phyloP scores from a whole-genome alignment of 2,888 invertebrate genomes.

The Acleris emargana region DNA sequence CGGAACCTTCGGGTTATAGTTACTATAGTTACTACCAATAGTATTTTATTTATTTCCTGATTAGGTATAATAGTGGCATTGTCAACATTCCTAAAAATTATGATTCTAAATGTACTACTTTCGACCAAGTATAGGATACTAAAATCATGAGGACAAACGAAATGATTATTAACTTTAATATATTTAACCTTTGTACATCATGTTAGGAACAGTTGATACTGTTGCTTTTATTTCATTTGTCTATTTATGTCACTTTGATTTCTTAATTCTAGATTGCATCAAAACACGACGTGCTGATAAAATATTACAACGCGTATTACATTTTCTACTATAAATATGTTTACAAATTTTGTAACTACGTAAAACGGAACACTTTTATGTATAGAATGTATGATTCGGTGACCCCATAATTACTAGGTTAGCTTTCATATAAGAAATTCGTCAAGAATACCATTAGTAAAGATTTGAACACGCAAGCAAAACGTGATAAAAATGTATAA shows the following conservation, averaged over 20 bases:
- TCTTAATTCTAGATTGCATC: slow-evolving; percentile 49
- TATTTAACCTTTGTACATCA: slow-evolving; percentile 34
- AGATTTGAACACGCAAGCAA: slow-evolving; percentile 28
- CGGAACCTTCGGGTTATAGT: slow-evolving; percentile 15
- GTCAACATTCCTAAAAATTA: slow-evolving; percentile 19
- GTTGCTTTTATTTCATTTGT: slow-evolving; percentile 31
- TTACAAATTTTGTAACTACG: slow-evolving; percentile 24
- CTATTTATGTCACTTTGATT: slow-evolving; percentile 32
- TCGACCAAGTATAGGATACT: slow-evolving; percentile 17
- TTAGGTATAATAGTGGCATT: slow-evolving; percentile 12
- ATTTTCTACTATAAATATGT: slow-evolving; percentile 26
- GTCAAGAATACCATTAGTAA: slow-evolving; percentile 25
- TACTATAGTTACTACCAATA: not conserved
- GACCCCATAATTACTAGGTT: slow-evolving; percentile 5
- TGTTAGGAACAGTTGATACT: slow-evolving; percentile 26
- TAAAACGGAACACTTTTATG: slow-evolving; percentile 22
- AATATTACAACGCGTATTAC: slow-evolving; percentile 48
- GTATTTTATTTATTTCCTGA: not conserved
- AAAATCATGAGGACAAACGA: slow-evolving; percentile 21
- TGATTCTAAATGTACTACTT: slow-evolving; percentile 25
- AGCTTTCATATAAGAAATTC: slow-evolving; percentile 19
- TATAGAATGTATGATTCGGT: slow-evolving; percentile 9
- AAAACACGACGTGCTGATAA: slow-evolving; percentile 55
- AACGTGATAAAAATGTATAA: slow-evolving; percentile 19
- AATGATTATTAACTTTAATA: slow-evolving; percentile 23